Percentiles rank a stretch among this genome's conserved stretches.
Evolutionary conservation across 2,797 vertebrate genomes (phyloP).

Genomic region (Eremophila alpestris): DNA sequence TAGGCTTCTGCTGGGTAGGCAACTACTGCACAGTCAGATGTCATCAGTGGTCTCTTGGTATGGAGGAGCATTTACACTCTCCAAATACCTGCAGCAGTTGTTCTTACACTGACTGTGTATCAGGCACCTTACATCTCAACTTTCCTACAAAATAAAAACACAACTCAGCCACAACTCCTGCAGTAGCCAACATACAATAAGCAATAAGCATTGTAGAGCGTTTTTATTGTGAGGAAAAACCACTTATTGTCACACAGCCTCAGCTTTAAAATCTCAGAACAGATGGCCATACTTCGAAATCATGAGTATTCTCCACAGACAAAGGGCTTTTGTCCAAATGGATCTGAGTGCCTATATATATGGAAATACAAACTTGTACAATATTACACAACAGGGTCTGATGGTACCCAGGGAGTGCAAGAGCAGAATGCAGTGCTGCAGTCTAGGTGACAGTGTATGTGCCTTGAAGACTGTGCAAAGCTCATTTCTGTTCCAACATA

Average conservation of each 20-base stretch:
- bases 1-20: neutral
- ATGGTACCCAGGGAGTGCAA: neutral
- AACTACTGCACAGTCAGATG: neutral
- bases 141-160: neutral
- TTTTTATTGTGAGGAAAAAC: neutral
- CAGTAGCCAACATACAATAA: neutral
- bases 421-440: neutral
- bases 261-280: slow-evolving; percentile 48
- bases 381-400: neutral
- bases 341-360: slow-evolving; percentile 48
- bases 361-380: slow-evolving; percentile 42
- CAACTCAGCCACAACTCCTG: neutral
- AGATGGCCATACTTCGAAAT: slow-evolving; percentile 52
- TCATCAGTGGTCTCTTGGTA: neutral
- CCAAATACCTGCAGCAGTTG: neutral
- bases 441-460: neutral
- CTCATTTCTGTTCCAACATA: neutral
- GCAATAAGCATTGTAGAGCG: neutral
- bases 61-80: neutral
- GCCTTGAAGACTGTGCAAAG: neutral
- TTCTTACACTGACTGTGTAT: neutral
- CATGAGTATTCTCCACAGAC: slow-evolving; percentile 48
- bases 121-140: neutral
- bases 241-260: neutral
- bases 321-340: slow-evolving; percentile 56